These are phyloP conservation scores for Xestia rhomboidea DNA, from an alignment of 2,888 invertebrate species.

Conservation along the genomic window DNA sequence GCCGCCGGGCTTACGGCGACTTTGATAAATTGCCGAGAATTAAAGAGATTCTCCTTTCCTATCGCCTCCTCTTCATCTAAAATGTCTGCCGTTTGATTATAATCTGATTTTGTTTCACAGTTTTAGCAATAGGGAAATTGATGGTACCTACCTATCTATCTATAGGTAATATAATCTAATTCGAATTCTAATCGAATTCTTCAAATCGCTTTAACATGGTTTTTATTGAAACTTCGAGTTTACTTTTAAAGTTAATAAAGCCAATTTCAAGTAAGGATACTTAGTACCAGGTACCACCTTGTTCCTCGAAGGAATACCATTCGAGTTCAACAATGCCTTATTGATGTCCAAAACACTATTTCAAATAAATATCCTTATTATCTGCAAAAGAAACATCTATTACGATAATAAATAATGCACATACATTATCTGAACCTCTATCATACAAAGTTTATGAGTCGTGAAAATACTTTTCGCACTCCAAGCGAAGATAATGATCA, in stretches of 20 bases:
- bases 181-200: too few species aligned
- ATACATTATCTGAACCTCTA: conserved; percentile 58
- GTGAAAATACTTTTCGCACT: conserved; percentile 62
- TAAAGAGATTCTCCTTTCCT: conserved; percentile 71
- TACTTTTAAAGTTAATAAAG: not conserved
- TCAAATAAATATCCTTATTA: conserved; percentile 42
- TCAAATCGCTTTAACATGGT: not conserved
- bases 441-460: conserved; percentile 64
- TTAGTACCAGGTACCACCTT: not conserved
- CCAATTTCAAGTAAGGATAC: not conserved
- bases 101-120: conserved; percentile 43
- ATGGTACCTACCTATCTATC: not conserved
- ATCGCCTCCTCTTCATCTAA: conserved; percentile 64
- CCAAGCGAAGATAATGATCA: conserved; percentile 58
- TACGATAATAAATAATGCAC: conserved; percentile 52
- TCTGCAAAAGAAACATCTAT: conserved; percentile 22
- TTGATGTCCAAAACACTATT: conserved; percentile 16
- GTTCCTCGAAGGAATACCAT: not conserved
- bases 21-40: conserved; percentile 79
- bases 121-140: conserved; percentile 29
- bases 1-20: conserved; percentile 70
- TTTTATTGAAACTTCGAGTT: not conserved
- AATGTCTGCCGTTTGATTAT: conserved; percentile 44
- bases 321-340: not conserved
- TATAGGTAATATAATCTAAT: too few species aligned